These are phyloP conservation scores for Tetragonula carbonaria DNA, from an alignment of 2,888 invertebrate species.

Conservation along the genomic window DNA sequence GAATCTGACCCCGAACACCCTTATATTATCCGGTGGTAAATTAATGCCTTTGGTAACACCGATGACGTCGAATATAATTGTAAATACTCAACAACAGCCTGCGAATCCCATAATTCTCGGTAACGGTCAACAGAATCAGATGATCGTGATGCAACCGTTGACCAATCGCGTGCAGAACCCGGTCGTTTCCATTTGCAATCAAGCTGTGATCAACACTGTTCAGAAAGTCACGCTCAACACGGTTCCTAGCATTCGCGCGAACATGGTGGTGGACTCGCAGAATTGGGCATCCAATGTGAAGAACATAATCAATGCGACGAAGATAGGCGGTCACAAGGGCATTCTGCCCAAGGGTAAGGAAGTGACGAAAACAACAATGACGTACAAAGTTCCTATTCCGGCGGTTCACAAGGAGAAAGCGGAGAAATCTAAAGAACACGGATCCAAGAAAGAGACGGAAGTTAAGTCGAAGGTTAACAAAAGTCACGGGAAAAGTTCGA, in stretches of 20 bases:
- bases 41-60: conserved; percentile 82
- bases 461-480: conserved; percentile 62
- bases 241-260: conserved; percentile 76
- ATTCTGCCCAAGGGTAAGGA: conserved; percentile 81
- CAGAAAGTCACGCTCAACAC: conserved; percentile 79
- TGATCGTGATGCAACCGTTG: conserved; percentile 82
- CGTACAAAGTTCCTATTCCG: conserved; percentile 83
- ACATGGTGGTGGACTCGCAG: conserved; percentile 78
- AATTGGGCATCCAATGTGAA: conserved; percentile 82
- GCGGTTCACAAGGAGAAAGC: conserved; percentile 81
- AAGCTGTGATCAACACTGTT: conserved; percentile 77
- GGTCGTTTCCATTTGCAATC: conserved; percentile 77
- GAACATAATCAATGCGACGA: conserved; percentile 80
- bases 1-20: conserved; percentile 77
- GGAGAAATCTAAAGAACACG: conserved; percentile 68
- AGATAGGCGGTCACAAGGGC: conserved; percentile 80
- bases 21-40: conserved; percentile 80
- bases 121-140: conserved; percentile 79
- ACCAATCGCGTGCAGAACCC: conserved; percentile 77
- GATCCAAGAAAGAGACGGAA: conserved; percentile 65
- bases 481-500: conserved; percentile 58
- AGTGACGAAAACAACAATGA: conserved; percentile 82
- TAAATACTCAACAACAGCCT: conserved; percentile 78
- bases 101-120: conserved; percentile 80
- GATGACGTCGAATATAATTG: conserved; percentile 80